Evolutionary conservation across 1,140 invertebrate species (phyloP), one percentile per base, ranked within the genome.

Genomic region (Halyomorpha halys): DNA sequence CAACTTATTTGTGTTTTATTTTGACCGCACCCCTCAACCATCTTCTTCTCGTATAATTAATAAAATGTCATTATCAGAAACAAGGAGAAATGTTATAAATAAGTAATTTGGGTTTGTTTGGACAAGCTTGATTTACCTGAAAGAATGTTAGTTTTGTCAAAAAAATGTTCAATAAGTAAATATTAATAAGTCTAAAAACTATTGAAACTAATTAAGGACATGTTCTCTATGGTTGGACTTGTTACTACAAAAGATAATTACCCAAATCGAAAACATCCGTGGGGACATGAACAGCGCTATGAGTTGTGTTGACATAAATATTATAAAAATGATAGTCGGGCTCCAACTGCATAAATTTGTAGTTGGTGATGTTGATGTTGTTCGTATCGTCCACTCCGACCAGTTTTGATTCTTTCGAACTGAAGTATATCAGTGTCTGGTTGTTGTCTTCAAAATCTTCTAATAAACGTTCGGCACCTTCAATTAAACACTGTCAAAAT

Each of bases 231-330:
- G n/a, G n/a, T n/a, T n/a, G n/a, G n/a, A n/a, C n/a, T 8, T 30
- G 8, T 30, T 30, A 3, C 27, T 8, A 4, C 3, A 30, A 30
- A 30, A 30, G 3, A 39, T 39, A 62, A 19, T 60, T 66, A 69
- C 68, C 66, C 59, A 65, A 54, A 74, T 95, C 91, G 76, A 85
- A 97, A 19, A 97, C 88, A 78, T 94, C 95, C 2, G 91, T 92
- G 1, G 95, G 94, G 14, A 97, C 87, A 74, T 98, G 94, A 30
- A 97, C 87, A 45, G 92, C 87, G 71, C 91, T 94, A 64, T 83
- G 79, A 62, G 78, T 84, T 8, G 86, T 87, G 73, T 94, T 94
- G 8, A 96, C 87, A 1, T 81, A 80, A 47, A 91, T 84, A 72
- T 89, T 85, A 74, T 87, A 88, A 73, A 96, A 97, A 75, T 94